Conservation (phyloP, 2,888 invertebrate species). For the Cotesia congregata region DNA sequence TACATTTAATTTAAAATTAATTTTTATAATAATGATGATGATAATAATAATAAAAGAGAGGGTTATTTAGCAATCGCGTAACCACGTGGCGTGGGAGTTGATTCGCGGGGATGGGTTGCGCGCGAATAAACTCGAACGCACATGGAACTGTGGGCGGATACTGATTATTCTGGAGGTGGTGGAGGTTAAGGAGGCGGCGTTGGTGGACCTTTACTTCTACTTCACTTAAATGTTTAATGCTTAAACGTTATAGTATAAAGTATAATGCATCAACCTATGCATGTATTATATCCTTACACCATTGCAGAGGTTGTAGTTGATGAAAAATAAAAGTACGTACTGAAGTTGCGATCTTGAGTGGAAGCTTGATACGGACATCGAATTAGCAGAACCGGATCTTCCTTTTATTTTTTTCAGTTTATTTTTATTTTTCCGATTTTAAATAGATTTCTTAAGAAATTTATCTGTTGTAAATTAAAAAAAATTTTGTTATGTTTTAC, state of each 20-base stretch:
- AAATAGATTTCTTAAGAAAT: no score
- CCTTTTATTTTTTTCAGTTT: no score
- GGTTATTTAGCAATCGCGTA: no score
- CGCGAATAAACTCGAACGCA: constrained; percentile 60
- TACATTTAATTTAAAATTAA: no score
- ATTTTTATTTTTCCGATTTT: no score
- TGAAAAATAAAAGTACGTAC: no score
- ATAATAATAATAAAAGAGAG: no score
- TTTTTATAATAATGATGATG: no score
- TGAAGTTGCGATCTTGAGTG: not conserved
- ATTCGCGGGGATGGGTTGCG: constrained; percentile 53
- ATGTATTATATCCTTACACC: not conserved
- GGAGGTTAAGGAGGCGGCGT: constrained; percentile 68
- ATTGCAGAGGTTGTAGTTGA: not conserved
- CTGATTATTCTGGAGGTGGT: constrained; percentile 63
- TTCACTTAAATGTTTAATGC: not conserved
- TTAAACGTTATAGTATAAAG: not conserved
- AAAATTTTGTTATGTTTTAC: no score
- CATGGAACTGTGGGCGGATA: constrained; percentile 63
- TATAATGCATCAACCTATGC: not conserved
- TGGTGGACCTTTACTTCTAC: constrained; percentile 52
- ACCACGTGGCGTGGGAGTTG: constrained; percentile 63
- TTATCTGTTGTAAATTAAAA: no score
- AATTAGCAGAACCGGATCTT: constrained; percentile 52
- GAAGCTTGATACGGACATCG: not conserved